Base-by-base conservation (phyloP, 2,888 invertebrate genomes). In the Steinernema hermaphroditum region DNA sequence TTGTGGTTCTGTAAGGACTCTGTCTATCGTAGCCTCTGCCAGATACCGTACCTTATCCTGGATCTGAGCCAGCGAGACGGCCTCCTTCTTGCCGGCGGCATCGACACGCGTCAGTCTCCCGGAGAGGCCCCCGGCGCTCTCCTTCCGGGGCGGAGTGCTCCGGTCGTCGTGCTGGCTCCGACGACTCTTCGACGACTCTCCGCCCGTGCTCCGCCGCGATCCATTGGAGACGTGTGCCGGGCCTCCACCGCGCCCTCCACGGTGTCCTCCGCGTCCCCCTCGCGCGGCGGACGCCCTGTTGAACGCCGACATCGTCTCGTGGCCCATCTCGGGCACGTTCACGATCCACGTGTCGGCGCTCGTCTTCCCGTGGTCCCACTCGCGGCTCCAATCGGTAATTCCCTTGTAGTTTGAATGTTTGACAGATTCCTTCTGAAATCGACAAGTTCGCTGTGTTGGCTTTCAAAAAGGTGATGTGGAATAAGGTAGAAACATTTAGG, bases 321-420 rank as follows among this genome's bases (percentile, higher is more conserved):
- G 12, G 54, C 69, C 72, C 24, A 72, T 19, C 22, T 72, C 72
- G 19, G 72, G 72, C 4, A 72, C 72, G 62, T 72, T 72, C 44
- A 68, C 68, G 50, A 68, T 72, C 72, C 72, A 72, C 24, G 68
- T 44, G 9, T 72, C 72, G 49, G 50, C 72, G 69, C 49, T 50
- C 22, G 68, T 68, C 69, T 72, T 72, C 22, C 72, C 72, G 69
- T 69, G 72, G 62, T 72, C 72, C 72, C 72, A 72, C 43, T 72
- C 72, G 24, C 72, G 72, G 50, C 68, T 44, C 72, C 72, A 72
- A 24, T 72, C 54, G 24, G 2, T 27, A 27, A 54, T 54, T 24
- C 54, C 54, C 54, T 54, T 54, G 6, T 54, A 22, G 54, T 54
- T 54, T 54, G 54, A 54, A 54, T 27, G 54, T 54, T 54, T 54